phyloP scores from a whole-genome alignment of 2,797 vertebrate genomes.

The Chelon labrosus region DNA sequence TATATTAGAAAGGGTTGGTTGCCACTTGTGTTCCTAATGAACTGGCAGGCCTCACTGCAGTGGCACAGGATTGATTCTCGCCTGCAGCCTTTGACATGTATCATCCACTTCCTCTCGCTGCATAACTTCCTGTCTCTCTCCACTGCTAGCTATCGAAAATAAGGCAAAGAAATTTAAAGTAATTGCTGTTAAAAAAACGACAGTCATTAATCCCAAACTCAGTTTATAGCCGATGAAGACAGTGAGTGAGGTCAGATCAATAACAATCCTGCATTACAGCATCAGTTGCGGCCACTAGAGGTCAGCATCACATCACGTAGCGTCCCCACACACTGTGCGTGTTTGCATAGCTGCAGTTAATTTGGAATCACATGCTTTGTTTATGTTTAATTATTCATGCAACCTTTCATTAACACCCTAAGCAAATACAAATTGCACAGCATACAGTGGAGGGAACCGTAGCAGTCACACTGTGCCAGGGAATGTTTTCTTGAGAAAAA shows the following conservation, averaged over 20 bases:
- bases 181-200: too few species aligned
- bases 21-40: too few species aligned
- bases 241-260: too few species aligned
- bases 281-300: conserved; percentile 69
- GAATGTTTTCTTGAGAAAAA: conserved; percentile 58
- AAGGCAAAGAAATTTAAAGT: too few species aligned
- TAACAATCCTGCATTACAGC: not conserved
- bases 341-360: conserved; percentile 39
- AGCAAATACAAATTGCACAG: conserved; percentile 74
- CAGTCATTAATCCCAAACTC: too few species aligned
- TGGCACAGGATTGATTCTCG: too few species aligned
- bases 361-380: conserved; percentile 68
- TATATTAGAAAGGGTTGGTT: too few species aligned
- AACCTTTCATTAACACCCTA: conserved; percentile 73
- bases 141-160: too few species aligned
- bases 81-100: too few species aligned
- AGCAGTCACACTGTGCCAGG: conserved; percentile 50
- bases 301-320: conserved; percentile 73
- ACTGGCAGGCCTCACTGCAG: too few species aligned
- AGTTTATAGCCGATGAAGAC: not conserved
- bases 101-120: too few species aligned
- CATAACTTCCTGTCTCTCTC: too few species aligned
- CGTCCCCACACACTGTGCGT: not conserved
- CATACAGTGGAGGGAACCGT: conserved; percentile 47
- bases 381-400: conserved; percentile 77